Conservation (phyloP, 2,113 vertebrate genomes). For the Dicrurus megarhynchus region DNA sequence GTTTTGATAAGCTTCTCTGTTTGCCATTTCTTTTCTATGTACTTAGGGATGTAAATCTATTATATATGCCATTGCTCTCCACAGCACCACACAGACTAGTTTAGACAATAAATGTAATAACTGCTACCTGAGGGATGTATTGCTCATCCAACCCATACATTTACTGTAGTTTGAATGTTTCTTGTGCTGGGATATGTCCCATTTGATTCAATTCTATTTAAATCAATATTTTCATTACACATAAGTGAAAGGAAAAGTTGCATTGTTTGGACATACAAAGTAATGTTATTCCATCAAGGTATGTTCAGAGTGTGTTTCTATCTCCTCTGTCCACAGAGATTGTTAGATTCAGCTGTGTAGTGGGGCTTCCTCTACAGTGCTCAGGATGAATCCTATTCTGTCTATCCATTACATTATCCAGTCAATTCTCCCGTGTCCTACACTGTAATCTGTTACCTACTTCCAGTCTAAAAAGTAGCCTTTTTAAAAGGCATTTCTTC, state of each 20-base stretch:
- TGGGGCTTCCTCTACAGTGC: background rate
- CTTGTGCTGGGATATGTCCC: background rate
- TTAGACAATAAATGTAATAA: background rate
- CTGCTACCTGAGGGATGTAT: background rate
- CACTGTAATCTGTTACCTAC: background rate
- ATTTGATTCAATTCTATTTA: background rate
- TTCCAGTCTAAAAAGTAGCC: background rate
- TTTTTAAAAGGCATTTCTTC: background rate
- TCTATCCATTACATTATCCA: background rate
- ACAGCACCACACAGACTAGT: background rate
- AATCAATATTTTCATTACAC: background rate
- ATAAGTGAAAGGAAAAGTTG: background rate
- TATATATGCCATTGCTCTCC: background rate
- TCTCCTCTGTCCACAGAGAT: background rate
- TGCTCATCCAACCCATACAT: background rate
- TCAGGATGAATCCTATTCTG: background rate
- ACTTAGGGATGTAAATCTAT: background rate
- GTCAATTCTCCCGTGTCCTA: background rate
- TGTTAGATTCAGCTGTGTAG: background rate
- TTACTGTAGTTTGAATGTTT: background rate
- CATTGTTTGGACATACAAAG: background rate
- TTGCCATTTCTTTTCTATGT: background rate
- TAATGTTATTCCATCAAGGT: background rate
- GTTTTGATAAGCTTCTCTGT: background rate
- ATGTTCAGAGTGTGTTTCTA: background rate